phyloP scores from a whole-genome alignment of 2,888 invertebrate species.

The Caenorhabditis angaria region DNA sequence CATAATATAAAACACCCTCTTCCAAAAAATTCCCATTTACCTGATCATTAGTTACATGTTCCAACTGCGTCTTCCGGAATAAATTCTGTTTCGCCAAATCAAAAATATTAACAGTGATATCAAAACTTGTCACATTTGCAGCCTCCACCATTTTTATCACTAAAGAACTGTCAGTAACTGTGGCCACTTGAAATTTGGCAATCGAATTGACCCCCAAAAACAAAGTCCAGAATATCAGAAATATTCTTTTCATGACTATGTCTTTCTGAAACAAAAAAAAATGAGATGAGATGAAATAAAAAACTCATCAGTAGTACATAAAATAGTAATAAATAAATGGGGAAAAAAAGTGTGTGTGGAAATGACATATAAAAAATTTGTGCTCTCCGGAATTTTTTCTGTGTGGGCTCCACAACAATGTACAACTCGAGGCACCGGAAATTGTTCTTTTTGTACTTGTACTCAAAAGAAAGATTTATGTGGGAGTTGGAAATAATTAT shows the following conservation, averaged over 20 bases:
- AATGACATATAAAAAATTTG: constrained; percentile 7
- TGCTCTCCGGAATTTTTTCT: too few relatives aligned
- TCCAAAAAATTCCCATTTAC: too few relatives aligned
- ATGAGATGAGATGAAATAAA: background rate
- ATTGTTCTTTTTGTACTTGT: constrained; percentile 1
- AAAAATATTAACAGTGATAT: constrained; percentile 59
- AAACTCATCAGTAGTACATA: constrained; percentile 2
- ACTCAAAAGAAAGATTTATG: background rate
- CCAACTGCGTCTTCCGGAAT: constrained; percentile 54
- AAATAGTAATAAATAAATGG: background rate
- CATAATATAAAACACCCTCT: too few relatives aligned
- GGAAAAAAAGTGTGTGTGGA: constrained; percentile 3
- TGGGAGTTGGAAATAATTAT: too few relatives aligned
- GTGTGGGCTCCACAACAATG: too few relatives aligned
- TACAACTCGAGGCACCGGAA: too few relatives aligned
- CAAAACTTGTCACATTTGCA: constrained; percentile 53
- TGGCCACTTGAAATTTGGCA: constrained; percentile 52
- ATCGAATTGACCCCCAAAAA: constrained; percentile 12
- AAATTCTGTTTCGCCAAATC: constrained; percentile 51
- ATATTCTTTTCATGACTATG: background rate
- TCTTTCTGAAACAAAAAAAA: too few relatives aligned
- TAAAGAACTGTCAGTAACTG: constrained; percentile 45
- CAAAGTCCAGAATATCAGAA: background rate
- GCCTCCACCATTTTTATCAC: constrained; percentile 57
- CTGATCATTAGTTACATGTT: constrained; percentile 54